These are phyloP conservation scores for Epinotia demarniana DNA, from an alignment of 2,888 invertebrate species.

Conservation along the genomic window DNA sequence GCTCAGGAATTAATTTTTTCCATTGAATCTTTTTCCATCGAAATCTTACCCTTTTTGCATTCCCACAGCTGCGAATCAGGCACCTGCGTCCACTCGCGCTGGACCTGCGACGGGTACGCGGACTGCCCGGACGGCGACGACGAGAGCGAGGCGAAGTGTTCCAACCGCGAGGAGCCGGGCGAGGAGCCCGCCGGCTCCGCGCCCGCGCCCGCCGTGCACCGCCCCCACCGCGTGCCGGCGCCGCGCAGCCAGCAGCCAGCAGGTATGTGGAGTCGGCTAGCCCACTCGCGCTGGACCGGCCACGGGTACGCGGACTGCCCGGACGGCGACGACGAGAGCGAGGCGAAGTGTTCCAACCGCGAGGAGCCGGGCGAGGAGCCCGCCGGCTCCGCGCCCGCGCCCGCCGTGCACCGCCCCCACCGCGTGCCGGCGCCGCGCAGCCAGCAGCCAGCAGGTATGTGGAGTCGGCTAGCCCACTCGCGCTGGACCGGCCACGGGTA, in stretches of 20 bases:
- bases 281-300: slow-evolving; percentile 73
- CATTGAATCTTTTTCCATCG: neutral
- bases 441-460: too few species aligned
- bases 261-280: too few species aligned
- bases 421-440: slow-evolving; percentile 47
- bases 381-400: slow-evolving; percentile 75
- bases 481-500: too few species aligned
- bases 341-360: slow-evolving; percentile 53
- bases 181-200: slow-evolving; percentile 76
- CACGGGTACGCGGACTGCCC: slow-evolving; percentile 80
- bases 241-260: neutral
- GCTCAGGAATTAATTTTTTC: neutral
- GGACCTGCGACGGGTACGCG: slow-evolving; percentile 79
- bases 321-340: slow-evolving; percentile 71
- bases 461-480: too few species aligned
- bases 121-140: slow-evolving; percentile 78
- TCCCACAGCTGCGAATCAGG: slow-evolving; percentile 69
- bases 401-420: slow-evolving; percentile 66
- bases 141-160: slow-evolving; percentile 61
- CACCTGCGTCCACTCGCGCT: slow-evolving; percentile 71
- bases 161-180: slow-evolving; percentile 57
- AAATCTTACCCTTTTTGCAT: slow-evolving; percentile 16
- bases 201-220: slow-evolving; percentile 69
- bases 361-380: slow-evolving; percentile 64
- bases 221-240: slow-evolving; percentile 58